Base-by-base conservation (phyloP, 1,140 invertebrate genomes). In the Zaprionus capensis region DNA sequence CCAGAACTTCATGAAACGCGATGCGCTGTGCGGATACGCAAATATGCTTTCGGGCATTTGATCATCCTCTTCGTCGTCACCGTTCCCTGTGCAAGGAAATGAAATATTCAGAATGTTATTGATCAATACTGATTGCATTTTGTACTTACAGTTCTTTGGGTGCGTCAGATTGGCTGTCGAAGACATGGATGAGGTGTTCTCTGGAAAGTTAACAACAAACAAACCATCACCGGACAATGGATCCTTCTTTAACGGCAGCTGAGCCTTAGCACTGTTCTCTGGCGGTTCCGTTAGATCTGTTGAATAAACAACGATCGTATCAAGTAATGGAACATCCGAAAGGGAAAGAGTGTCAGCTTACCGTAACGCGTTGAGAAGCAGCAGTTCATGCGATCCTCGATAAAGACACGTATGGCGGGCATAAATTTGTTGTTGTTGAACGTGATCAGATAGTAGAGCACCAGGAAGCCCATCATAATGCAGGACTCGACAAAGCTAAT, bases 401-500 rank as follows among this genome's bases (percentile, higher is more conserved):
- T 80, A n/a, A 93, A 92, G 14, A 84, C 90, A 14, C 91, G 85
- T 14, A 91, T 91, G 65, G 81, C 78, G 1, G 86, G 82, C 81
- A 92, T 92, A 53, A 95, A 93, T 79, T 93, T 93, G 51, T 94
- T 94, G 70, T 94, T 93, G 51, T 91, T 92, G 71, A 96, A 96
- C 64, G 96, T 94, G 14, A 96, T 81, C 0, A 94, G 84, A 78
- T 95, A 95, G 88, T 97, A 97, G 15, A 94, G 73, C n/a, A 96
- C 86, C 75, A 97, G 96, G 2, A 96, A 92, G 3, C 96, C 92
- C 38, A 97, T 94, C 28, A 97, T 94, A 0, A 95, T 92, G 49
- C 94, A 81, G 0, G 96, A 95, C 91, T 98, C 97, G 77, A 95
- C 96, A 96, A 97, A 98, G 51, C 94, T 95, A 5, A 99, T 95